phyloP scores from a whole-genome alignment of 2,888 invertebrate genomes.

The Abscondita cerata region DNA sequence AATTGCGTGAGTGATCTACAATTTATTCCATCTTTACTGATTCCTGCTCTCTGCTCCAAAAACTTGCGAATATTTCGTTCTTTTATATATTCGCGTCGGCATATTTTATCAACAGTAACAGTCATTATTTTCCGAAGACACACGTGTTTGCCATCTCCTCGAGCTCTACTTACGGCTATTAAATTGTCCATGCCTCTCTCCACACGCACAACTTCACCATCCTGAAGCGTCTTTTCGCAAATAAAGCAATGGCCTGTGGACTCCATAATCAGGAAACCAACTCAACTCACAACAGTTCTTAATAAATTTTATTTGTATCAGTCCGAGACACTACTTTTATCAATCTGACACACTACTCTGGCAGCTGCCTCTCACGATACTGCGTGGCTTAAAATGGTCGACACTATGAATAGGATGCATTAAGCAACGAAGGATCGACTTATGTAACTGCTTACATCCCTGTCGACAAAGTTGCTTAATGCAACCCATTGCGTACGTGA shows the following conservation, averaged over 20 bases:
- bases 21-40: background rate
- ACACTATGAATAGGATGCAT: no score
- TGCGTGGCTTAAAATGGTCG: no score
- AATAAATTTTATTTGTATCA: no score
- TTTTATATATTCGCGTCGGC: conserved; percentile 12
- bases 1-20: conserved; percentile 6
- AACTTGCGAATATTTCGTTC: conserved; percentile 7
- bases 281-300: no score
- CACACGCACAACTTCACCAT: background rate
- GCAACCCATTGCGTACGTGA: no score
- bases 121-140: background rate
- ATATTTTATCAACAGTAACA: conserved; percentile 11
- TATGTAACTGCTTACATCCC: no score
- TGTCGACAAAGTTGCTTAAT: no score
- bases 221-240: conserved; percentile 9
- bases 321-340: no score
- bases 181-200: background rate
- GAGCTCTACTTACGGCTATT: conserved; percentile 2
- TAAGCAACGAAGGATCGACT: no score
- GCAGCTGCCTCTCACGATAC: no score
- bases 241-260: background rate
- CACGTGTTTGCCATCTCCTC: conserved; percentile 1
- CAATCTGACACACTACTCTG: no score
- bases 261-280: no score
- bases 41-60: background rate